Percentiles rank a stretch among this genome's conserved stretches.
Evolutionary conservation across 2,888 invertebrate species (phyloP).

Genomic region (Pocota personata): DNA sequence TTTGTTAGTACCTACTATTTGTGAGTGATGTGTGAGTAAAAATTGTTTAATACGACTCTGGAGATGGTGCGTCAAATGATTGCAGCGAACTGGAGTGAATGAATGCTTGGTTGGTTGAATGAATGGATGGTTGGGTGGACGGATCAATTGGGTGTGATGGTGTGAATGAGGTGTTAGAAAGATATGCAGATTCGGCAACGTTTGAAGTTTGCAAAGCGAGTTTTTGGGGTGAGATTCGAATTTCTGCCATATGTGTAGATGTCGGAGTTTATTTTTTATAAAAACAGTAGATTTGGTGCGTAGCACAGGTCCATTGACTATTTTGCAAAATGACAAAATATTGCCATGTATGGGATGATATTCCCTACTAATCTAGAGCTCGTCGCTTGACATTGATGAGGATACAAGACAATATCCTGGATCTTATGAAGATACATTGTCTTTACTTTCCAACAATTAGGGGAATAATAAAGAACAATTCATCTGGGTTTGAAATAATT

Average conservation of each 20-base stretch:
- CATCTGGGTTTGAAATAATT: too few species aligned
- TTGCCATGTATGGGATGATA: too few species aligned
- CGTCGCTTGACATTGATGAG: too few species aligned
- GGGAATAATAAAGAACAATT: too few species aligned
- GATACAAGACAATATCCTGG: too few species aligned
- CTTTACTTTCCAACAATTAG: too few species aligned
- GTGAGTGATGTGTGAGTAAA: constrained; percentile 24
- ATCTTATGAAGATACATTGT: too few species aligned
- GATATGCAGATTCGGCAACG: constrained; percentile 47
- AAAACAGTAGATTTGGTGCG: too few species aligned
- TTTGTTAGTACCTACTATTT: neutral
- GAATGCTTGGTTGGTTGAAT: constrained; percentile 60
- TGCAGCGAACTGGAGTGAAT: constrained; percentile 11
- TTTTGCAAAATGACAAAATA: too few species aligned
- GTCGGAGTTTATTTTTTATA: neutral
- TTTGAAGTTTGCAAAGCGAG: constrained; percentile 54
- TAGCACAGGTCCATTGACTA: too few species aligned
- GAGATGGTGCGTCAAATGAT: constrained; percentile 43
- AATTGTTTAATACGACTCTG: constrained; percentile 23
- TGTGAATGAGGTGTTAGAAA: constrained; percentile 70
- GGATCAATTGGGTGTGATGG: constrained; percentile 72
- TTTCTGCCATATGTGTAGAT: neutral
- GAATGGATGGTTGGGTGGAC: constrained; percentile 66
- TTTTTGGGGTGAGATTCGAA: neutral
- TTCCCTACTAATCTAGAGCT: too few species aligned